Percentiles rank a stretch among this genome's conserved stretches.
These are phyloP conservation scores for Amiota mariae DNA, from an alignment of 2,888 invertebrate genomes.

Conservation along the genomic window DNA sequence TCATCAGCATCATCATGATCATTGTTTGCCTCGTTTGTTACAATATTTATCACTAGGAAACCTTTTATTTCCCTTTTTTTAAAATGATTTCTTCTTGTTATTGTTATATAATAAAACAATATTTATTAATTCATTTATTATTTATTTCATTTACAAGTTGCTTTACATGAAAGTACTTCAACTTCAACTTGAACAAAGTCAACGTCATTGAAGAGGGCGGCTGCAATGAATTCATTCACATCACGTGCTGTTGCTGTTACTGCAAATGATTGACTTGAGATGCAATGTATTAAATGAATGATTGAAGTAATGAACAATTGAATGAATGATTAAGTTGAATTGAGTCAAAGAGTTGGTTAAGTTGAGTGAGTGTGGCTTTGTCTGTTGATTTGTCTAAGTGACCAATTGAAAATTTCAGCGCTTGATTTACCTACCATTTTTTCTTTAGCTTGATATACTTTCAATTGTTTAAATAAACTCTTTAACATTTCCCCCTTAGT, in stretches of 20 bases:
- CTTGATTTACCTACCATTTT: no score
- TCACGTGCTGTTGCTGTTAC: background rate
- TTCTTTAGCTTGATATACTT: background rate
- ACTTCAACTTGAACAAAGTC: no score
- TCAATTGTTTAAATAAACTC: constrained; percentile 7
- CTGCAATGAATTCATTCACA: background rate
- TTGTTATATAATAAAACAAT: background rate
- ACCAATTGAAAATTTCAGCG: no score
- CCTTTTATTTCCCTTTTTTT: no score
- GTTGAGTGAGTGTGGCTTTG: no score
- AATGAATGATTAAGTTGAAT: background rate
- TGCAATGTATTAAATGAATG: constrained; percentile 2
- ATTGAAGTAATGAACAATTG: background rate
- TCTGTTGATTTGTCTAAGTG: no score
- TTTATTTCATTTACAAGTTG: background rate
- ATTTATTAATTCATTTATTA: constrained; percentile 13
- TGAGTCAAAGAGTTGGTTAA: no score
- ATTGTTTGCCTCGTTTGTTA: no score
- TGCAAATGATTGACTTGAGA: background rate
- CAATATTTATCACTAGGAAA: no score
- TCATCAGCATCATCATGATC: no score
- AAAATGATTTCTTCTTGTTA: no score
- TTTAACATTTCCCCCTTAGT: no score
- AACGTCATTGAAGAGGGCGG: background rate
- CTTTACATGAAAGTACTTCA: background rate